These are phyloP conservation scores for Amphipoea oculea DNA, from an alignment of 2,888 invertebrate species.

Conservation along the genomic window DNA sequence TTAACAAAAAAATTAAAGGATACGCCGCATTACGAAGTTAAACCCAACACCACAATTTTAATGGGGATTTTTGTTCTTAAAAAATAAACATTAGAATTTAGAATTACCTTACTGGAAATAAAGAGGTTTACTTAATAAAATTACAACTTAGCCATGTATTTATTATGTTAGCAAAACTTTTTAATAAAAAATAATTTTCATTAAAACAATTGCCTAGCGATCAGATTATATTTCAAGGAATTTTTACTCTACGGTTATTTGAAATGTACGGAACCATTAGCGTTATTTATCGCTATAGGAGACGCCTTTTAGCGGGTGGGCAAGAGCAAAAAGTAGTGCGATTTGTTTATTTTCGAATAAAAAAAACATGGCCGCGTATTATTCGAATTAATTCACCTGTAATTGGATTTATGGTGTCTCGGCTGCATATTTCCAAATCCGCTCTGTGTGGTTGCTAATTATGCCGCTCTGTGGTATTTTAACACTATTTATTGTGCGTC, in stretches of 20 bases:
- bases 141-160: constrained; percentile 17
- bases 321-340: constrained; percentile 62
- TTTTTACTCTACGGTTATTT: constrained; percentile 38
- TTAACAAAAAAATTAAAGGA: constrained; percentile 77
- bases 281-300: constrained; percentile 66
- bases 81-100: constrained; percentile 46
- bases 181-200: constrained; percentile 30
- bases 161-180: constrained; percentile 26
- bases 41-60: constrained; percentile 62
- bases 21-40: constrained; percentile 74
- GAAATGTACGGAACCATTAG: constrained; percentile 62
- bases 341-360: constrained; percentile 65
- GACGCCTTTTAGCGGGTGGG: constrained; percentile 65
- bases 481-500: constrained; percentile 80
- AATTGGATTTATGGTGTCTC: constrained; percentile 85
- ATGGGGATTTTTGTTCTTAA: constrained; percentile 55
- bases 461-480: constrained; percentile 80
- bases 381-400: constrained; percentile 84
- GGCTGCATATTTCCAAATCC: constrained; percentile 77
- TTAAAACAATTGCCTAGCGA: constrained; percentile 38
- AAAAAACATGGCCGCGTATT: constrained; percentile 71
- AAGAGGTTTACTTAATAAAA: constrained; percentile 23
- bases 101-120: constrained; percentile 23
- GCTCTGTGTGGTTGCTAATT: constrained; percentile 83
- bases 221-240: constrained; percentile 23